Percentiles rank a stretch among this genome's conserved stretches.
Evolutionary conservation across 2,888 invertebrate genomes (phyloP).

Genomic region (Synanthedon tipuliformis): DNA sequence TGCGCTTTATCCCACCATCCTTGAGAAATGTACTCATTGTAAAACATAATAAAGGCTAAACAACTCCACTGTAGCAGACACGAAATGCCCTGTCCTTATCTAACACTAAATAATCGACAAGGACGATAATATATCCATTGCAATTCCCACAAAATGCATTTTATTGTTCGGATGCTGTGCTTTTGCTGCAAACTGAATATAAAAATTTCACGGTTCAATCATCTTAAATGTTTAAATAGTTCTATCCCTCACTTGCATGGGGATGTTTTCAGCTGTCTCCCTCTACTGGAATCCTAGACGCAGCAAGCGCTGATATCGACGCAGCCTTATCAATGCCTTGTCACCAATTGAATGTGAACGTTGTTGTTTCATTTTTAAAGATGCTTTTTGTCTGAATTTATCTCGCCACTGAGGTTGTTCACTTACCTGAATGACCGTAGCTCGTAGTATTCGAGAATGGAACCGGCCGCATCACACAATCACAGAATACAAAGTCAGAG

Average conservation of each 20-base stretch:
- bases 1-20: background rate
- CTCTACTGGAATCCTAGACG: constrained; percentile 57
- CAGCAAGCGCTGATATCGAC: constrained; percentile 66
- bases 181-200: constrained; percentile 56
- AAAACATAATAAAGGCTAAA: background rate
- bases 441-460: constrained; percentile 60
- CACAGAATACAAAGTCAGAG: constrained; percentile 23
- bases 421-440: constrained; percentile 65
- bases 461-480: constrained; percentile 38
- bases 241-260: constrained; percentile 25
- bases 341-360: constrained; percentile 22
- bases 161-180: constrained; percentile 45
- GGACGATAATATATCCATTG: background rate
- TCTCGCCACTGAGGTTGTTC: constrained; percentile 45
- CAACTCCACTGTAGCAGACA: background rate
- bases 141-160: constrained; percentile 9
- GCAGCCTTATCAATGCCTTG: constrained; percentile 53
- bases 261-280: constrained; percentile 19
- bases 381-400: constrained; percentile 27
- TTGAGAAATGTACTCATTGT: background rate
- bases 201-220: constrained; percentile 63
- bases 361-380: constrained; percentile 26
- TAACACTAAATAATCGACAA: background rate
- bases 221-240: constrained; percentile 45
- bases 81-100: background rate